Evolutionary conservation across 2,888 invertebrate genomes (phyloP), one percentile per base, ranked within the genome.

Genomic region (Cheilosia soror): DNA sequence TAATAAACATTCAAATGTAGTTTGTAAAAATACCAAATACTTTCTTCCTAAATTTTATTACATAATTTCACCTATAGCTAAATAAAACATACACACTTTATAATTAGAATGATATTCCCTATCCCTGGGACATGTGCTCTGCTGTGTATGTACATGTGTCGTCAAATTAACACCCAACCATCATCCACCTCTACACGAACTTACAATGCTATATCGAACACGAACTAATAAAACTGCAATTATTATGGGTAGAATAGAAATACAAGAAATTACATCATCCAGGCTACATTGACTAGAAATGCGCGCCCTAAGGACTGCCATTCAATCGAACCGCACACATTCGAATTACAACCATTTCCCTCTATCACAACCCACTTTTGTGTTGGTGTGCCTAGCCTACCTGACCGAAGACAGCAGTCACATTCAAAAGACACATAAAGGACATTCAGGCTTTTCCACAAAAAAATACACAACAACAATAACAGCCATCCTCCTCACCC

Each of bases 211-310:
- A n/a, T n/a, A 27, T 65, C 25, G 44, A 57, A 71, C 58, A 40
- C 57, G 47, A 71, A 71, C 58, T 33, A 60, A 62, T 62, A 53
- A 53, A 72, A 72, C 15, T 29, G 40, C 66, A 58, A 66, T 66
- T 76, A 58, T 66, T 29, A 57, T 27, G 33, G 27, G 27, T 7
- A 31, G 47, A 29, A 29, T 49, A 9, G 5, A 25, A 40, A 49
- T 6, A 40, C 40, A 37, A 58, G 6, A 7, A 25, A 6, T 49
- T 33, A 57, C 55, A 69, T 80, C 73, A 80, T 73, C 47, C 47
- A 40, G 9, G 25, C 47, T 51, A 27, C 31, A 25, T 29, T n/a
- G 51, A 9, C 63, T 44, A 63, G 53, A 60, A 9, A 55, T 15
- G 9, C n/a, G 53, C 53, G 25, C 55, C 27, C 13, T 58, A 76